Base-by-base conservation (phyloP, 1,140 invertebrate genomes). In the Acyrthosiphon pisum region DNA sequence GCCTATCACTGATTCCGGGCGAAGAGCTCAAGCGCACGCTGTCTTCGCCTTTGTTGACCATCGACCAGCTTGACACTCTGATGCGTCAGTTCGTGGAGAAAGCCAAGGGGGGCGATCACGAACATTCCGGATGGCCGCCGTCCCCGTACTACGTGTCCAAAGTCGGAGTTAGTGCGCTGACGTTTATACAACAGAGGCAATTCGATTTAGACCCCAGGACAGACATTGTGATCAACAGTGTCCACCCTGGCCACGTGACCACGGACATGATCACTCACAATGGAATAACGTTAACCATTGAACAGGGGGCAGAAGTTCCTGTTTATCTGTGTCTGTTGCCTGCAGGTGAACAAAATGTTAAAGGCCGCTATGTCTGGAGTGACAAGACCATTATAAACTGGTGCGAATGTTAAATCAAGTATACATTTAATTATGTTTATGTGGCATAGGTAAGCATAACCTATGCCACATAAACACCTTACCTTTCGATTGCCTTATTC, bases 221-320 rank as follows among this genome's bases (percentile, higher is more conserved):
- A 18, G 96, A 96, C 94, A 95, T 97, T 84, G 94, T 97, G 90
- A 96, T 97, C 0, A 97, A 97, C 96, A 95, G 96, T 88, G 96
- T 97, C 81, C 96, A 97, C 94, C 96, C 96, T 2, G 96, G 96
- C 0, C 97, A 97, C 95, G 97, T 98, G 11, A 96, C 96, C 94
- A 98, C 97, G 6, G 97, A 97, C 94, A 97, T 98, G 97, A 96
- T 96, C 3, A 96, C 96, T 81, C 96, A 97, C 94, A 97, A 96
- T 94, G 97, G 97, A 9, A 48, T 48, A 11, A 95, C 94, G 0
- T 95, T 97, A 22, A 96, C 96, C 11, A 96, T 97, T 92, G 97
- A 97, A 93, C 94, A 97, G 95, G 97, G 97, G 95, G 91, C 93
- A 14, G 86, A 46, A 37, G 81, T 87, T 23, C 88, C 93, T 6